Conservation (phyloP, 2,113 vertebrate genomes). For the Percopsis transmontana region DNA sequence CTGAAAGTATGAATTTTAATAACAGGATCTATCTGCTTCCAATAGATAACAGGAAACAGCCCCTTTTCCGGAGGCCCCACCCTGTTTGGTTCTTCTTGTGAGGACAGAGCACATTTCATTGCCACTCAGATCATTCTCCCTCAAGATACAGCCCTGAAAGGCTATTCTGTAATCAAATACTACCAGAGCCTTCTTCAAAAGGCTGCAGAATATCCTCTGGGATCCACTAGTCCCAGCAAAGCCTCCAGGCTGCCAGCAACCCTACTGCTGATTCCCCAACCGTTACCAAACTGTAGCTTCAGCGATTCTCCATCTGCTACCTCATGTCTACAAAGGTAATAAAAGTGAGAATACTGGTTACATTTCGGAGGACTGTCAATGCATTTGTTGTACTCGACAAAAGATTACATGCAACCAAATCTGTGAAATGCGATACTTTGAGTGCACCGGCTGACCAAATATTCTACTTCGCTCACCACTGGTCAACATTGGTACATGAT, state of each 20-base stretch:
- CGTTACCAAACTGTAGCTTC: constrained; percentile 38
- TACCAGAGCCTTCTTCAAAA: constrained; percentile 54
- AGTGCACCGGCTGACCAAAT: too few species aligned
- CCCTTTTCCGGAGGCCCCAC: constrained; percentile 24
- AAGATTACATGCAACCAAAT: too few species aligned
- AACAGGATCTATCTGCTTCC: constrained; percentile 16
- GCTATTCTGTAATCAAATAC: constrained; percentile 64
- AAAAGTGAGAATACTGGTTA: background rate
- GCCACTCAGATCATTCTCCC: constrained; percentile 70
- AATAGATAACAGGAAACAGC: constrained; percentile 42
- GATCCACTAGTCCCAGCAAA: constrained; percentile 15
- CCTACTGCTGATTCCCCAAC: constrained; percentile 19
- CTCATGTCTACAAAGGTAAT: constrained; percentile 51
- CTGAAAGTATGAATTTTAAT: background rate
- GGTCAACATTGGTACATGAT: too few species aligned
- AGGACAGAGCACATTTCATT: constrained; percentile 43
- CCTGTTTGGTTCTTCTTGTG: background rate
- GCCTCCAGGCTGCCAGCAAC: constrained; percentile 2
- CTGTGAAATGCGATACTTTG: too few species aligned
- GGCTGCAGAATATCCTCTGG: constrained; percentile 26
- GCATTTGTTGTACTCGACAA: too few species aligned
- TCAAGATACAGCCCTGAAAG: constrained; percentile 16
- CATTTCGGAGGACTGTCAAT: background rate
- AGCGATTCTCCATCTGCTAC: constrained; percentile 11
- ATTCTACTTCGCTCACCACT: too few species aligned